Evolutionary conservation across 2,888 invertebrate species (phyloP).

Genomic region (Pheosia gnoma): DNA sequence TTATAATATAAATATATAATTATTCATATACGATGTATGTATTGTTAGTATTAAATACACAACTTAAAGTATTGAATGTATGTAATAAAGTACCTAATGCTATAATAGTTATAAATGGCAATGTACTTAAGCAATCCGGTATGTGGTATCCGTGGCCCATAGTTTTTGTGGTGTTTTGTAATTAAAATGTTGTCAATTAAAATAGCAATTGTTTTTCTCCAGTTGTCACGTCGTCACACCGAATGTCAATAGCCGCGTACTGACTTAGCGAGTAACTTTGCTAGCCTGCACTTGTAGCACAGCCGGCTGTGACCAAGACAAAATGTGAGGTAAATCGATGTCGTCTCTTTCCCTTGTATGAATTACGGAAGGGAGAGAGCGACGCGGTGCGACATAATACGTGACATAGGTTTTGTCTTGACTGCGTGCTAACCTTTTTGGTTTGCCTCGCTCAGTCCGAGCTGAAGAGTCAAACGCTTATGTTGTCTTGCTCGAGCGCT

Average conservation of each 20-base stretch:
- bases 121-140: slow-evolving; percentile 79
- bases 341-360: no score
- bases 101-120: slow-evolving; percentile 68
- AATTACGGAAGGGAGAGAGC: no score
- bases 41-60: slow-evolving; percentile 79
- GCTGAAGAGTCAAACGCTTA: no score
- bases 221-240: slow-evolving; percentile 29
- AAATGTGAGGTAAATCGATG: no score
- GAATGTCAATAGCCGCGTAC: slow-evolving; percentile 11
- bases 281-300: no score
- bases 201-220: slow-evolving; percentile 50
- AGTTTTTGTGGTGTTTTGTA: slow-evolving; percentile 84
- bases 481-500: no score
- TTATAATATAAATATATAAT: slow-evolving; percentile 69
- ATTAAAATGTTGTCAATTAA: slow-evolving; percentile 84
- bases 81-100: slow-evolving; percentile 71
- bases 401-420: not conserved
- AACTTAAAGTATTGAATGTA: slow-evolving; percentile 73
- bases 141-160: slow-evolving; percentile 76
- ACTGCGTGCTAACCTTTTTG: not conserved
- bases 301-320: no score
- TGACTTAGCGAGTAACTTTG: no score
- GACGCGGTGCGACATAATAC: no score
- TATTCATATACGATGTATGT: slow-evolving; percentile 68
- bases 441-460: no score